Conservation (phyloP, 2,113 vertebrate species). For the Ceuthmochares aereus region DNA sequence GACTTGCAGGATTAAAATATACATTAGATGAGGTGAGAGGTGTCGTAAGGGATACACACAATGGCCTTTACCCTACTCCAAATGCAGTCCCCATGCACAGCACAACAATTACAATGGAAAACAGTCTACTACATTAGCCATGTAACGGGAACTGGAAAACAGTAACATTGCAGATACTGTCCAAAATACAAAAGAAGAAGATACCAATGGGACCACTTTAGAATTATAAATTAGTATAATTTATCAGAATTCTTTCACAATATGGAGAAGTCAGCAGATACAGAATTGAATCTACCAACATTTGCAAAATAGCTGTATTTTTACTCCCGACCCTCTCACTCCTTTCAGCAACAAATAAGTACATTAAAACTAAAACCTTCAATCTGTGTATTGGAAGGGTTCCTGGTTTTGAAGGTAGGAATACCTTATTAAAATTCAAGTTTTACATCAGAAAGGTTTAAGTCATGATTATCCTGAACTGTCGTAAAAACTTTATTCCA, state of each 20-base stretch:
- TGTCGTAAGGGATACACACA: not conserved
- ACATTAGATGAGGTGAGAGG: not conserved
- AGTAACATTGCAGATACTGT: not conserved
- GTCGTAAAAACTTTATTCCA: not conserved
- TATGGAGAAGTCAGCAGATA: not conserved
- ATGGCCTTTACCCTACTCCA: not conserved
- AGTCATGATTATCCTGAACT: not conserved
- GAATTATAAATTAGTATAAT: constrained; percentile 34
- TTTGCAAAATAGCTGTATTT: not conserved
- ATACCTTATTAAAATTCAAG: constrained; percentile 20
- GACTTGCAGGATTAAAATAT: not conserved
- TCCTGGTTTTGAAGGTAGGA: not conserved
- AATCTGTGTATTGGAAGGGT: not conserved
- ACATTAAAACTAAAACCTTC: not conserved
- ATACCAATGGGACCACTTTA: not conserved
- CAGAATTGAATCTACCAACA: not conserved
- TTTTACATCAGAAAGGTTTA: constrained; percentile 7
- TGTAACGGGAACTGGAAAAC: not conserved
- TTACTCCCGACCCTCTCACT: not conserved
- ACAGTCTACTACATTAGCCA: not conserved
- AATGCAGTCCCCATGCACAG: not conserved
- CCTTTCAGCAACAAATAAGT: not conserved
- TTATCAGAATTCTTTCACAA: constrained; percentile 1
- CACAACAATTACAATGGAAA: not conserved
- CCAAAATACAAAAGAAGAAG: not conserved